These are phyloP conservation scores for Macrobrachium rosenbergii DNA, from an alignment of 1,140 invertebrate genomes.

Conservation along the genomic window DNA sequence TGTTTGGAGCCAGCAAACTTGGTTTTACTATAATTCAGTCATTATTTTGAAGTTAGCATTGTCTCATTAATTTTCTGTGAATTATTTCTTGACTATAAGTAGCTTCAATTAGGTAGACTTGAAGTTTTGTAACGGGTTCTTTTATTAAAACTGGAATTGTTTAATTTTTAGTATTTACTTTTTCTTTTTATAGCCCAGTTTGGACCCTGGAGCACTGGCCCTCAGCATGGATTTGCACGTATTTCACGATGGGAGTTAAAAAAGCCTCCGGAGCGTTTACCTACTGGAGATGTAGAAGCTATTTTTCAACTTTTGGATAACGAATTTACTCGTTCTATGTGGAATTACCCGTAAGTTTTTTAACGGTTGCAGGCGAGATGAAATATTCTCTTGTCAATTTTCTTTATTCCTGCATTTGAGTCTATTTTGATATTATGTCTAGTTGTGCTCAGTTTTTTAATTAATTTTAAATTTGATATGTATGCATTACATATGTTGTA, in stretches of 20 bases:
- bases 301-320: slow-evolving; percentile 92
- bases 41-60: no score
- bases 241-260: slow-evolving; percentile 91
- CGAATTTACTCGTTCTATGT: slow-evolving; percentile 92
- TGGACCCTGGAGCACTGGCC: slow-evolving; percentile 91
- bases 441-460: neutral
- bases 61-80: no score
- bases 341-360: slow-evolving; percentile 86
- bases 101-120: no score
- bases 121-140: no score
- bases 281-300: slow-evolving; percentile 90
- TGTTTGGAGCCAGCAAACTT: no score
- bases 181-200: slow-evolving; percentile 84
- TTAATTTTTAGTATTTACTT: no score
- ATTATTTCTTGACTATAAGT: no score
- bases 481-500: neutral
- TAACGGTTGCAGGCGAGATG: neutral
- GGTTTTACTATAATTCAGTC: no score
- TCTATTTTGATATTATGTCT: neutral
- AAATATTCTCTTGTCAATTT: no score
- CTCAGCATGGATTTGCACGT: slow-evolving; percentile 94
- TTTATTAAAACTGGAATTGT: no score
- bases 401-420: neutral
- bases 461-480: neutral
- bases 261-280: slow-evolving; percentile 85